These are phyloP conservation scores for Nomia melanderi DNA, from an alignment of 1,140 invertebrate genomes.

Conservation along the genomic window DNA sequence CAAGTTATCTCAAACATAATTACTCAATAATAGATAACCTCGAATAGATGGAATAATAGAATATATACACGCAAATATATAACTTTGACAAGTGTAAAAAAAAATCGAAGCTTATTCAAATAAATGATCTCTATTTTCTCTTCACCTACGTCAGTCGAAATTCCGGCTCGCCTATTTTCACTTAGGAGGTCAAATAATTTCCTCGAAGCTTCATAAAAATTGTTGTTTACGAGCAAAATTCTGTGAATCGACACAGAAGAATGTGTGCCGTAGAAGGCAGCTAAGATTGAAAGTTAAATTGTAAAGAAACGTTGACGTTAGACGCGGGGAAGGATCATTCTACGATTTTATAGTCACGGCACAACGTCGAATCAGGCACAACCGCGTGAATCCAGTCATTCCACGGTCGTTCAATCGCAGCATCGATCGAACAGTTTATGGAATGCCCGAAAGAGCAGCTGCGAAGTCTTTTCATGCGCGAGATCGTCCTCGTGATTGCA, in stretches of 20 bases:
- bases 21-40: no score
- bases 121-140: no score
- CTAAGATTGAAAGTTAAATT: not conserved
- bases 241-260: constrained; percentile 6
- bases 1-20: no score
- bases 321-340: not conserved
- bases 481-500: constrained; percentile 3
- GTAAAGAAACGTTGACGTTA: not conserved
- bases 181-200: not conserved
- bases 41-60: no score
- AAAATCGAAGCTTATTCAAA: no score
- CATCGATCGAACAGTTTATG: constrained; percentile 37
- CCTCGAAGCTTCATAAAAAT: no score
- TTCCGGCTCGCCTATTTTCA: not conserved
- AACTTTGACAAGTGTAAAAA: no score
- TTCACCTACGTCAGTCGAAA: constrained; percentile 1
- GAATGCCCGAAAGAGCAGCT: not conserved
- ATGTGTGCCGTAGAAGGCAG: constrained; percentile 10
- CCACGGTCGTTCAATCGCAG: constrained; percentile 23
- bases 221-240: no score
- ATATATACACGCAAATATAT: no score
- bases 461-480: not conserved
- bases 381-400: constrained; percentile 10
- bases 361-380: not conserved
- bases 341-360: constrained; percentile 14